phyloP scores from a whole-genome alignment of 2,113 vertebrate genomes.

The Nesogale talazaci region DNA sequence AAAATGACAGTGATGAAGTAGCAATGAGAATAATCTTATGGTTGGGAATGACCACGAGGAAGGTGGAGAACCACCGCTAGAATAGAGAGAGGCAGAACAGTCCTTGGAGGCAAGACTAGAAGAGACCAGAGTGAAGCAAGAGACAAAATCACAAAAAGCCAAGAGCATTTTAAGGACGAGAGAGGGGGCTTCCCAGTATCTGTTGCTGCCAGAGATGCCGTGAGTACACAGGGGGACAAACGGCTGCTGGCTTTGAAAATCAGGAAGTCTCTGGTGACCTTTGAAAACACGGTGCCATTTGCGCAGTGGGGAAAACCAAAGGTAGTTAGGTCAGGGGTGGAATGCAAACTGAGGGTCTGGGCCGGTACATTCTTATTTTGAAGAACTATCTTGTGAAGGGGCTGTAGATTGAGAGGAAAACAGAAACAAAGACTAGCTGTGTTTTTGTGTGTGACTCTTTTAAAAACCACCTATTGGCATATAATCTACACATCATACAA shows the following conservation, averaged over 20 bases:
- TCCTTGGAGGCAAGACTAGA: neutral
- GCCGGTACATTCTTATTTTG: neutral
- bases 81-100: neutral
- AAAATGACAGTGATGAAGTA: too few species aligned
- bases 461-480: too few species aligned
- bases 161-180: neutral
- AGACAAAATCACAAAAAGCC: neutral
- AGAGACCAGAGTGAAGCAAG: neutral
- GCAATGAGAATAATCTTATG: too few species aligned
- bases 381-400: slow-evolving; percentile 9
- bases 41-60: too few species aligned
- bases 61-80: neutral
- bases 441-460: too few species aligned
- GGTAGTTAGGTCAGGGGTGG: neutral
- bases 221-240: neutral
- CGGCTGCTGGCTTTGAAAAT: neutral
- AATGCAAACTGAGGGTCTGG: neutral
- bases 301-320: slow-evolving; percentile 44
- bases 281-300: neutral
- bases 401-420: neutral
- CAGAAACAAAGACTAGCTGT: neutral
- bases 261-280: slow-evolving; percentile 68
- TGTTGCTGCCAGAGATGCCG: rapidly evolving
- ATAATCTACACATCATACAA: too few species aligned
- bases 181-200: rapidly evolving